These are phyloP conservation scores for Macquaria ambigua DNA, from an alignment of 2,113 vertebrate genomes.

Conservation along the genomic window DNA sequence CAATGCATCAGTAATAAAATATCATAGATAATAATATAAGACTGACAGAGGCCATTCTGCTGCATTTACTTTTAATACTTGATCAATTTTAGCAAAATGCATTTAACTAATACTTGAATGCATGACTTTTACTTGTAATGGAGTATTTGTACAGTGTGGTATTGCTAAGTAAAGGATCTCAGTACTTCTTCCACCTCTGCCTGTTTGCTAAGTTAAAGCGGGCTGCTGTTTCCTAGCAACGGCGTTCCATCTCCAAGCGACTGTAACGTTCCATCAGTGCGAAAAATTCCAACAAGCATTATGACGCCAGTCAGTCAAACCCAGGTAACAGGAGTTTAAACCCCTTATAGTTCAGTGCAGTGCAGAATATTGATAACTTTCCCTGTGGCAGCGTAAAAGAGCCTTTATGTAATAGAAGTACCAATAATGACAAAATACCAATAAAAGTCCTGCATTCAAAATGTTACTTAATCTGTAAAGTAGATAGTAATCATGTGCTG, in stretches of 20 bases:
- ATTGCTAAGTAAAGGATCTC: neutral
- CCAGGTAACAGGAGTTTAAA: neutral
- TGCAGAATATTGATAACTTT: neutral
- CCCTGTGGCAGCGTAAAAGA: neutral
- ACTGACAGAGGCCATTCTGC: neutral
- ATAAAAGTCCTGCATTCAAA: too few relatives aligned
- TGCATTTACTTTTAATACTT: too few relatives aligned
- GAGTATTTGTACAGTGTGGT: neutral
- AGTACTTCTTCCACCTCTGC: neutral
- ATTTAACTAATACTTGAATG: too few relatives aligned
- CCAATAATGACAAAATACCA: too few relatives aligned
- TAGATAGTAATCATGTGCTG: neutral
- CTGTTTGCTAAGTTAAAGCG: neutral
- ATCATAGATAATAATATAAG: neutral
- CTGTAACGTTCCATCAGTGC: neutral
- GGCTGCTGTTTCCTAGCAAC: slow-evolving; percentile 10
- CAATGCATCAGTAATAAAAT: neutral
- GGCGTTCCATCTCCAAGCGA: neutral
- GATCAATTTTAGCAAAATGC: too few relatives aligned
- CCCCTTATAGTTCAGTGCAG: neutral
- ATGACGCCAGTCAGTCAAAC: neutral
- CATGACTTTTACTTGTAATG: neutral
- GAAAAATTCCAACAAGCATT: neutral
- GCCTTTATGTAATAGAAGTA: too few relatives aligned
- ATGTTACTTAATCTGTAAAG: neutral